Percentiles rank a stretch among this genome's conserved stretches.
phyloP scores from a whole-genome alignment of 2,888 invertebrate genomes.

The Drosophila mayaguana region DNA sequence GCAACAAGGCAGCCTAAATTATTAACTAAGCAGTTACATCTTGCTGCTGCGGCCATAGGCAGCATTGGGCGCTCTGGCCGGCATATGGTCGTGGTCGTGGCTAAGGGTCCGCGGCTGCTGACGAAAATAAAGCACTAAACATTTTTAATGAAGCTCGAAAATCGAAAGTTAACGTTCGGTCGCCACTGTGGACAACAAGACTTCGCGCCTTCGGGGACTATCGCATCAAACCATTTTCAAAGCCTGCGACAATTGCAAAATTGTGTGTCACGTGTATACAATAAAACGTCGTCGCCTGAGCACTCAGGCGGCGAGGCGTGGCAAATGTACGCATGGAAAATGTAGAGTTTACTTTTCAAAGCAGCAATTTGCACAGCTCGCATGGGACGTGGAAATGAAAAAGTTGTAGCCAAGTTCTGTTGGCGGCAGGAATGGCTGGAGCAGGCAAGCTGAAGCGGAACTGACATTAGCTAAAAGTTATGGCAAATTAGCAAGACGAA shows the following conservation, averaged over 20 bases:
- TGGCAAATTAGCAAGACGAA: constrained; percentile 53
- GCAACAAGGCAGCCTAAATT: constrained; percentile 50
- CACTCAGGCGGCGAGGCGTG: background rate
- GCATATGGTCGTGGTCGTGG: background rate
- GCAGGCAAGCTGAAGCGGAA: constrained; percentile 1
- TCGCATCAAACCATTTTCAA: constrained; percentile 32
- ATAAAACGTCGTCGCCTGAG: constrained; percentile 33
- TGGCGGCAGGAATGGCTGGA: background rate
- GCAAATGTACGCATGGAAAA: constrained; percentile 33
- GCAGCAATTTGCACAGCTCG: constrained; percentile 54
- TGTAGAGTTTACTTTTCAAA: constrained; percentile 59
- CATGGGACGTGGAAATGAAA: constrained; percentile 49
- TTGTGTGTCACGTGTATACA: constrained; percentile 55
- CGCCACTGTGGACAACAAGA: constrained; percentile 18
- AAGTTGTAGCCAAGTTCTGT: constrained; percentile 36
- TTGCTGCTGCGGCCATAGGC: constrained; percentile 15
- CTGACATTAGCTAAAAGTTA: constrained; percentile 56
- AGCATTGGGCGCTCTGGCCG: constrained; percentile 15
- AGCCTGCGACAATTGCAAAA: constrained; percentile 52
- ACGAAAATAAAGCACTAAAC: constrained; percentile 61
- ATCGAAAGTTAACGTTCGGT: constrained; percentile 64
- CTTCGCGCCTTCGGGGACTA: constrained; percentile 24
- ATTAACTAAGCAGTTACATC: constrained; percentile 55
- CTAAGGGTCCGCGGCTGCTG: constrained; percentile 5
- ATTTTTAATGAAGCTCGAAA: constrained; percentile 77